phyloP scores from a whole-genome alignment of 2,888 invertebrate genomes.

The Uropetala carovei region DNA sequence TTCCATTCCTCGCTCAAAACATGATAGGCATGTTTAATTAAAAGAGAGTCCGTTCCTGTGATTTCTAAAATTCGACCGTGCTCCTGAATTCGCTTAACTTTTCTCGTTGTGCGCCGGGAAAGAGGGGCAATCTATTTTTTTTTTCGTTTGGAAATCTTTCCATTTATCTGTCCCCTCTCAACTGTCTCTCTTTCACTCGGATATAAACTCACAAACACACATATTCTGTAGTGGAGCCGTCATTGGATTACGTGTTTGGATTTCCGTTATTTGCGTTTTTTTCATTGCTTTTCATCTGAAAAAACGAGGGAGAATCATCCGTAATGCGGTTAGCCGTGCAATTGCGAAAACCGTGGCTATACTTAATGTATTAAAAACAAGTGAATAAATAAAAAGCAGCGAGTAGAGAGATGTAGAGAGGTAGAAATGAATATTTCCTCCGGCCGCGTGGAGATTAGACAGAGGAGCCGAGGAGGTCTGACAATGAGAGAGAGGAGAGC shows the following conservation, averaged over 20 bases:
- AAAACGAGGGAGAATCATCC: background rate
- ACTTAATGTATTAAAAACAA: background rate
- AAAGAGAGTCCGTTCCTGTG: too few relatives aligned
- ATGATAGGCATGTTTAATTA: too few relatives aligned
- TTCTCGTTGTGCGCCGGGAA: too few relatives aligned
- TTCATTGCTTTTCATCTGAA: background rate
- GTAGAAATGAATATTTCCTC: too few relatives aligned
- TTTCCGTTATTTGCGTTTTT: background rate
- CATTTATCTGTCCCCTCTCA: background rate
- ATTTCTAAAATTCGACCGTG: too few relatives aligned
- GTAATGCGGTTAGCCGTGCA: background rate
- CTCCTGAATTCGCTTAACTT: too few relatives aligned
- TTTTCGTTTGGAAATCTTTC: background rate
- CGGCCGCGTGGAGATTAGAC: too few relatives aligned
- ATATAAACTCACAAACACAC: background rate
- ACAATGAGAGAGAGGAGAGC: background rate
- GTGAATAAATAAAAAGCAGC: background rate
- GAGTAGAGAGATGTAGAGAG: too few relatives aligned
- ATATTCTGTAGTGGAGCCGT: background rate
- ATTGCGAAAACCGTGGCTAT: background rate
- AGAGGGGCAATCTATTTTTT: too few relatives aligned
- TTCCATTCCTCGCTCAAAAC: too few relatives aligned
- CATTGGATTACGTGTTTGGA: background rate
- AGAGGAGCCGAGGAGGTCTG: background rate
- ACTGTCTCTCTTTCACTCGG: background rate